Percentiles rank a stretch among this genome's conserved stretches.
phyloP scores from a whole-genome alignment of 2,113 vertebrate genomes.

The Bettongia penicillata region DNA sequence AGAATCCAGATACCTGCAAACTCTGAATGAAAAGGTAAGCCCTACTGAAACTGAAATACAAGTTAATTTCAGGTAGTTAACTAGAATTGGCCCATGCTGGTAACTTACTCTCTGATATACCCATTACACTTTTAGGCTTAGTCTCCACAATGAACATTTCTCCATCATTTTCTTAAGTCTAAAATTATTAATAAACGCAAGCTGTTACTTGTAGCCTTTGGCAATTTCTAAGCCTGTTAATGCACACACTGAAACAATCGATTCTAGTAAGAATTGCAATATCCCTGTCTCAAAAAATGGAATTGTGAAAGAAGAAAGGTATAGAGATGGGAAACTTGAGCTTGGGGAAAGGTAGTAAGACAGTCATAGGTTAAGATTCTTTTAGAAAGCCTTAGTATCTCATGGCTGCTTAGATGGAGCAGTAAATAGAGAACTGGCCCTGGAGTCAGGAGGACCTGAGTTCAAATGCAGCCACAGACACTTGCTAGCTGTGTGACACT shows the following conservation, averaged over 20 bases:
- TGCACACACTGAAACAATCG: not conserved
- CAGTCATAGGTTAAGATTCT: not conserved
- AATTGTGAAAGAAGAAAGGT: not conserved
- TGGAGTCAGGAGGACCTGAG: not conserved
- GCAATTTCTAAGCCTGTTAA: not conserved
- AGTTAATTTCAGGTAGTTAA: not conserved
- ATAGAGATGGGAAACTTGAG: not conserved
- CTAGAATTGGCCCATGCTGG: not conserved
- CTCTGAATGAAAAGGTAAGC: not conserved
- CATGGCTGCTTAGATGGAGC: not conserved
- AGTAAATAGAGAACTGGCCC: not conserved
- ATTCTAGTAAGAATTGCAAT: not conserved
- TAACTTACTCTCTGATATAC: not conserved
- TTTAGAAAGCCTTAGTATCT: not conserved
- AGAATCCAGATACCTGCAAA: not conserved
- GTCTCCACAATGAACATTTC: not conserved
- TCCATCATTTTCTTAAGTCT: not conserved
- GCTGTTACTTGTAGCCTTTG: not conserved
- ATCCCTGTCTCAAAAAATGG: not conserved
- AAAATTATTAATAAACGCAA: not conserved
- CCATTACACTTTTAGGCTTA: not conserved
- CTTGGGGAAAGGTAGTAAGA: not conserved
- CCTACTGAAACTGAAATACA: not conserved
- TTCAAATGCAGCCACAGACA: not conserved
- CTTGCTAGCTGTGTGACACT: not conserved